These are phyloP conservation scores for Uloborus diversus DNA, from an alignment of 1,140 invertebrate genomes.

Conservation along the genomic window DNA sequence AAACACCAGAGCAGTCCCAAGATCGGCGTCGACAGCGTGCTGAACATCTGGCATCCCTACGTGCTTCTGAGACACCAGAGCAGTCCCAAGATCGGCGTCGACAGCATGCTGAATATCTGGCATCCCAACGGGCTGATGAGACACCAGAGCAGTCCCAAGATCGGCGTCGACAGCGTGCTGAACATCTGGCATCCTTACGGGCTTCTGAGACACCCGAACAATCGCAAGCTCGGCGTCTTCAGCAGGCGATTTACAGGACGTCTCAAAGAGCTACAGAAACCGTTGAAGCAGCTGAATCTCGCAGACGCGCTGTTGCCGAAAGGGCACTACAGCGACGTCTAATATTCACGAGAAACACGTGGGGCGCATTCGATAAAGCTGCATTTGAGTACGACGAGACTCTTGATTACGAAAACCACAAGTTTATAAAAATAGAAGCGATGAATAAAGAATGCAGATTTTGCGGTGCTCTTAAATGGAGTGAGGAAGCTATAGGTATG, in stretches of 20 bases:
- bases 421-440: not conserved
- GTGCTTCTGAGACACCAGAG: no score
- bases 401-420: not conserved
- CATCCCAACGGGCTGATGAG: no score
- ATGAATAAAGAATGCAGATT: not conserved
- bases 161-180: constrained; percentile 61
- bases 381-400: not conserved
- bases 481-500: not conserved
- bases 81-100: no score
- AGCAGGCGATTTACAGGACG: not conserved
- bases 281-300: constrained; percentile 63
- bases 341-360: no score
- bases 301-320: no score
- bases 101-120: no score
- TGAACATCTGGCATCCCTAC: no score
- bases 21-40: no score
- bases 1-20: no score
- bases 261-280: not conserved
- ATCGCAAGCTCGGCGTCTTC: not conserved
- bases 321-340: no score
- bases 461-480: not conserved
- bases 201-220: not conserved
- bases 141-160: not conserved
- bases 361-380: constrained; percentile 62
- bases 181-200: constrained; percentile 62